Evolutionary conservation across 2,888 invertebrate genomes (phyloP).

Genomic region (Erebia epiphron): DNA sequence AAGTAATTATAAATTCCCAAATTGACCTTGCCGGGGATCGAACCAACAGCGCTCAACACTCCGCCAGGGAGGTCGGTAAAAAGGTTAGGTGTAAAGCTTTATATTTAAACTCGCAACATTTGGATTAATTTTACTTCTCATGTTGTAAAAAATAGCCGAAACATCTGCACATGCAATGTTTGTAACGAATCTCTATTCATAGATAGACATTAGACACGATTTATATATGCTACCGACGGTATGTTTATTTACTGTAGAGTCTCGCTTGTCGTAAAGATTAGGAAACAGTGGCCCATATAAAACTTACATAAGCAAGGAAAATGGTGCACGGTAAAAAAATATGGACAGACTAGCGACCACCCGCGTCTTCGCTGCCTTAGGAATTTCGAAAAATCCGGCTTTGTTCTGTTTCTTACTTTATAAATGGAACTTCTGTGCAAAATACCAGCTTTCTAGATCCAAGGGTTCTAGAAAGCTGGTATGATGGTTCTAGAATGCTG

Average conservation of each 20-base stretch:
- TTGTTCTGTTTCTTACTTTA: no score
- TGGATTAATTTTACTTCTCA: not conserved
- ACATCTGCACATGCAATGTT: constrained; percentile 6
- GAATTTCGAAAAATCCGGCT: no score
- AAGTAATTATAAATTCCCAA: no score
- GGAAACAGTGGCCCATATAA: constrained; percentile 33
- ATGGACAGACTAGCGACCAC: not conserved
- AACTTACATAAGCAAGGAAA: constrained; percentile 33
- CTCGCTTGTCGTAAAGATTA: constrained; percentile 23
- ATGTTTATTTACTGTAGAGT: constrained; percentile 26
- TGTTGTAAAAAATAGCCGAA: not conserved
- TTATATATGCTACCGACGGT: constrained; percentile 23
- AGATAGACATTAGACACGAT: constrained; percentile 11
- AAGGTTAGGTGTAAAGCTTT: no score
- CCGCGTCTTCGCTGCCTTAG: no score
- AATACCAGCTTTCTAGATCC: no score
- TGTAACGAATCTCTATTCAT: constrained; percentile 3
- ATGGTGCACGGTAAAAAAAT: constrained; percentile 24
- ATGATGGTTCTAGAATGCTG: no score
- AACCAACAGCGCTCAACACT: no score
- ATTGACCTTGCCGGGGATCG: no score
- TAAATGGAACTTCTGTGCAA: no score
- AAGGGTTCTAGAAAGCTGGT: no score
- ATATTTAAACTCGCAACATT: not conserved
- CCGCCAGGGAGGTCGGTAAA: no score